Evolutionary conservation across 2,113 vertebrate species (phyloP).

Genomic region (Madoqua kirkii): DNA sequence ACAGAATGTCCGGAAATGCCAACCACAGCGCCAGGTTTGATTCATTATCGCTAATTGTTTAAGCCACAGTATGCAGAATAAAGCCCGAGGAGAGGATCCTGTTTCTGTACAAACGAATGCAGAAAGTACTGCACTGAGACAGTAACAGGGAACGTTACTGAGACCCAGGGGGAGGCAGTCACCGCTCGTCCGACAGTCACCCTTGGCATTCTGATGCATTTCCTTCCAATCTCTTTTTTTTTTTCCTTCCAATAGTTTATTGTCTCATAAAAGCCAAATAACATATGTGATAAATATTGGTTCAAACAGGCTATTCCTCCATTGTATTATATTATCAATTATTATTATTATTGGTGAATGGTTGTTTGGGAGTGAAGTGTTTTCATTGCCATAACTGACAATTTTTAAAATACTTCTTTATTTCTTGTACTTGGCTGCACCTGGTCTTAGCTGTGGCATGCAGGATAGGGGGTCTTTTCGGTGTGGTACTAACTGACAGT

Average conservation of each 20-base stretch:
- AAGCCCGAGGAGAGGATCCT: not conserved
- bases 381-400: not conserved
- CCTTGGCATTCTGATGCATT: not conserved
- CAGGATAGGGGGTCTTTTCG: not conserved
- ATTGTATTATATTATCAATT: not conserved
- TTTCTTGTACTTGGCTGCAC: not conserved
- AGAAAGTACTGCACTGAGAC: no score
- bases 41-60: not conserved
- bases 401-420: not conserved
- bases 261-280: slow-evolving; percentile 2
- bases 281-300: not conserved
- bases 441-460: not conserved
- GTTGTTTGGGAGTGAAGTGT: not conserved
- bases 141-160: not conserved
- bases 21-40: fast-evolving
- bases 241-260: not conserved
- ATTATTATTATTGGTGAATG: not conserved
- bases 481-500: not conserved
- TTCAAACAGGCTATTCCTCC: not conserved
- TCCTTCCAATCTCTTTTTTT: not conserved
- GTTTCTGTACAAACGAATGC: fast-evolving
- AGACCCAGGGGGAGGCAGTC: not conserved
- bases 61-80: not conserved
- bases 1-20: not conserved
- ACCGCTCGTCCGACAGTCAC: not conserved